Evolutionary conservation across 2,888 invertebrate species (phyloP).

Genomic region (Eumerus sabulonum): DNA sequence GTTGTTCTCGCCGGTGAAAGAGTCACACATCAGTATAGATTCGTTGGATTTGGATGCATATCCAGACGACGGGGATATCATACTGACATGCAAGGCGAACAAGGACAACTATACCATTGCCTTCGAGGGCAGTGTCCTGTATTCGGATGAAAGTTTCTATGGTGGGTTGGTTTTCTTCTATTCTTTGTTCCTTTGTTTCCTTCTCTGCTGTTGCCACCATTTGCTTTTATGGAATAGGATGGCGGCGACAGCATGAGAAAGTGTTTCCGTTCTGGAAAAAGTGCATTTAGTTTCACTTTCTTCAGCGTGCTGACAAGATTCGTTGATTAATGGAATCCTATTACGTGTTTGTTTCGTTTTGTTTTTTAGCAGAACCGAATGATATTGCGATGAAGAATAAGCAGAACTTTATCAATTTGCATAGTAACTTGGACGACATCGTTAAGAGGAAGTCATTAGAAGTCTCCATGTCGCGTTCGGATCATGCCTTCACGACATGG

Average conservation of each 20-base stretch:
- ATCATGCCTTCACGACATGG: conserved; percentile 93
- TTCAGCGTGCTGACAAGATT: neutral
- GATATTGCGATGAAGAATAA: conserved; percentile 76
- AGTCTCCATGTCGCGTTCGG: conserved; percentile 91
- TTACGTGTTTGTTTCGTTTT: conserved; percentile 6
- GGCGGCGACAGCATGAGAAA: no score
- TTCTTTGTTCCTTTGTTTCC: conserved; percentile 57
- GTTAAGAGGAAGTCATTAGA: conserved; percentile 81
- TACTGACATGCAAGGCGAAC: conserved; percentile 94
- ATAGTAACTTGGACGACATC: conserved; percentile 78
- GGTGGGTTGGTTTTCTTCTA: conserved; percentile 73
- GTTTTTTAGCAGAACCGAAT: conserved; percentile 74
- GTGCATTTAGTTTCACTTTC: neutral
- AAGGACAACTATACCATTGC: conserved; percentile 97
- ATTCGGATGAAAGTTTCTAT: conserved; percentile 91
- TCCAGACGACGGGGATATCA: conserved; percentile 89
- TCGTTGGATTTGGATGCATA: conserved; percentile 91
- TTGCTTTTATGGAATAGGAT: no score
- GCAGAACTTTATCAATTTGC: conserved; percentile 78
- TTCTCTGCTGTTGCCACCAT: conserved; percentile 23
- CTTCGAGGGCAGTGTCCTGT: conserved; percentile 93
- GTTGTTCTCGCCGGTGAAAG: conserved; percentile 93
- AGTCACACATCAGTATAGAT: conserved; percentile 90
- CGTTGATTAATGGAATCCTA: conserved; percentile 6
- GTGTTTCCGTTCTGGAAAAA: no score